A percentile compares a stretch with the other conserved stretches of the same genome.
These are phyloP conservation scores for Hyposmocoma kahamanoa DNA, from an alignment of 1,140 invertebrate genomes.

Conservation along the genomic window DNA sequence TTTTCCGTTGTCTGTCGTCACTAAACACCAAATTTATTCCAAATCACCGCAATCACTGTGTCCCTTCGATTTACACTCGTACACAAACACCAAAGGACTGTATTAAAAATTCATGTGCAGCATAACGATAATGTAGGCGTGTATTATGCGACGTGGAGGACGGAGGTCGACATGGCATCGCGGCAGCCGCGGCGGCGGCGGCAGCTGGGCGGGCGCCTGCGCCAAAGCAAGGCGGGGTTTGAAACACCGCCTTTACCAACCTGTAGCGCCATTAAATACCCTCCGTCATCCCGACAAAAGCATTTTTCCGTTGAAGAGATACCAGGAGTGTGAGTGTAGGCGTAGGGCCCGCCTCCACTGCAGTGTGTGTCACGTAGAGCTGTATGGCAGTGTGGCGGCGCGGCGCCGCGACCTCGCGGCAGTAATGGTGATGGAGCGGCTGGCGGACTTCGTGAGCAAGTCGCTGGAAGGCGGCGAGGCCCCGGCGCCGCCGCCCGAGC, in stretches of 20 bases:
- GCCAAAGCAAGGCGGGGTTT: conserved; percentile 50
- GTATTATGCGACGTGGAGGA: conserved; percentile 52
- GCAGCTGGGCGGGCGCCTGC: conserved; percentile 51
- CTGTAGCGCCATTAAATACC: not conserved
- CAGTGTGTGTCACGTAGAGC: conserved; percentile 47
- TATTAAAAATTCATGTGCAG: conserved; percentile 62
- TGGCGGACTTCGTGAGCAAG: conserved; percentile 70
- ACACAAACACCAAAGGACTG: conserved; percentile 7
- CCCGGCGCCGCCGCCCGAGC: conserved; percentile 55
- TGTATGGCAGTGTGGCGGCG: conserved; percentile 40
- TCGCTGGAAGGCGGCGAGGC: conserved; percentile 61
- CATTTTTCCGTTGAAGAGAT: not conserved
- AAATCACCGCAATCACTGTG: not conserved
- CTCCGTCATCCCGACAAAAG: no score
- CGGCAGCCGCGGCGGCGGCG: no score
- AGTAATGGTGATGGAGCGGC: conserved; percentile 72
- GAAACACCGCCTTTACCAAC: conserved; percentile 26
- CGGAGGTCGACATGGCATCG: conserved; percentile 27
- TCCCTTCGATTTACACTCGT: not conserved
- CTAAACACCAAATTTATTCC: no score
- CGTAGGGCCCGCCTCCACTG: conserved; percentile 35
- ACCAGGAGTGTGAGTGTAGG: conserved; percentile 25
- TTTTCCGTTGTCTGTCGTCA: no score
- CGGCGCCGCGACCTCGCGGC: conserved; percentile 46
- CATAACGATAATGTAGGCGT: conserved; percentile 70